phyloP scores from a whole-genome alignment of 2,888 invertebrate species.

The Acleris cristana region DNA sequence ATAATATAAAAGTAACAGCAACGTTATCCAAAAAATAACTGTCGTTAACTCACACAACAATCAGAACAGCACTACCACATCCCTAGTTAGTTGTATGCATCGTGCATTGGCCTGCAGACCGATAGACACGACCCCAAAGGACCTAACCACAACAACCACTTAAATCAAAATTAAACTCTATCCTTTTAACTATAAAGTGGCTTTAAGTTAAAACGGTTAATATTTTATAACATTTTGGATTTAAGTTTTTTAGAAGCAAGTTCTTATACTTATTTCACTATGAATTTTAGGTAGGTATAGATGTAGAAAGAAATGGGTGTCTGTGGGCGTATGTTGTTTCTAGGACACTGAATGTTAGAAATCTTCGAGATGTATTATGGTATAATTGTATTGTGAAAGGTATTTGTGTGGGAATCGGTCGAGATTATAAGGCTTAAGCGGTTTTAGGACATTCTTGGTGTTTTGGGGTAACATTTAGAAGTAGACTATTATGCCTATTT shows the following conservation, averaged over 20 bases:
- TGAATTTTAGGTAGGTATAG: conserved; percentile 82
- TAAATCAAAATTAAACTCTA: conserved; percentile 45
- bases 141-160: conserved; percentile 44
- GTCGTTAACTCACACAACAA: conserved; percentile 11
- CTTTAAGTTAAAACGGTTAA: conserved; percentile 6
- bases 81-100: conserved; percentile 83
- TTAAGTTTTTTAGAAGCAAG: conserved; percentile 74
- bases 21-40: not conserved
- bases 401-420: conserved; percentile 33
- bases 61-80: conserved; percentile 51
- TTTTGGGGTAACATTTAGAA: not conserved
- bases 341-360: conserved; percentile 79
- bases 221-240: conserved; percentile 23
- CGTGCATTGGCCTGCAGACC: conserved; percentile 83
- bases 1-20: not conserved
- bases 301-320: conserved; percentile 80
- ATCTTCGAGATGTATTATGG: conserved; percentile 67
- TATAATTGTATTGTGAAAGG: conserved; percentile 48
- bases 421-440: not conserved
- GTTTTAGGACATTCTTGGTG: conserved; percentile 22
- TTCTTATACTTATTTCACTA: conserved; percentile 82
- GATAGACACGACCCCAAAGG: conserved; percentile 54
- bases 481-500: no score
- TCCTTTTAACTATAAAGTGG: not conserved
- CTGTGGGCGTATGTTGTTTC: conserved; percentile 78